These are phyloP conservation scores for Liparis tanakae DNA, from an alignment of 2,797 vertebrate species.

Conservation along the genomic window DNA sequence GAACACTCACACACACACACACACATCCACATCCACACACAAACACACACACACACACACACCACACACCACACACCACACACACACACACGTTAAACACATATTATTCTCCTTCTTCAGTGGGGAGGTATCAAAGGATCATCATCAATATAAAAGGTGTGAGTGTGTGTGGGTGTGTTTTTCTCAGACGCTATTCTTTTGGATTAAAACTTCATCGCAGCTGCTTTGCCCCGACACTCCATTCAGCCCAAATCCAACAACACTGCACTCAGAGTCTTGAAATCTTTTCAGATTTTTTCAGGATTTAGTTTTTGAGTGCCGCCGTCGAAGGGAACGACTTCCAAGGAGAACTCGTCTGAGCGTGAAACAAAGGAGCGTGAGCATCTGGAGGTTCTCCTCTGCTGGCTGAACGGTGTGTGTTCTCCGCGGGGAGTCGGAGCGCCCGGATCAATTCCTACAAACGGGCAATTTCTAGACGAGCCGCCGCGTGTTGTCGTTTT, in stretches of 20 bases:
- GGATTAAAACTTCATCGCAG: slow-evolving; percentile 26
- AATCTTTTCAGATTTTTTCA: slow-evolving; percentile 19
- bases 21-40: neutral
- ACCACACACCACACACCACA: neutral
- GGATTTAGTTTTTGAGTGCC: slow-evolving; percentile 18
- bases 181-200: slow-evolving; percentile 33
- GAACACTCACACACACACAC: slow-evolving; percentile 27
- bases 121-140: neutral
- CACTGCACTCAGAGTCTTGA: neutral
- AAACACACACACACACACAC: neutral
- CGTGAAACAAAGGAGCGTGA: slow-evolving; percentile 9
- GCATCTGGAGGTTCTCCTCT: slow-evolving; percentile 1
- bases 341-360: slow-evolving; percentile 14
- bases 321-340: neutral
- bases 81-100: neutral
- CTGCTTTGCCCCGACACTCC: slow-evolving; percentile 19
- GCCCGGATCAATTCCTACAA: slow-evolving; percentile 13
- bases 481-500: too few species aligned
- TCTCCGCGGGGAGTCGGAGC: neutral
- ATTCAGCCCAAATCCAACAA: slow-evolving; percentile 38
- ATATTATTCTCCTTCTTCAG: slow-evolving; percentile 22
- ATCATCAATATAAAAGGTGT: slow-evolving; percentile 2
- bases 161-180: slow-evolving; percentile 3
- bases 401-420: neutral
- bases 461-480: neutral